These are phyloP conservation scores for Zygaena filipendulae DNA, from an alignment of 2,888 invertebrate genomes.

Conservation along the genomic window DNA sequence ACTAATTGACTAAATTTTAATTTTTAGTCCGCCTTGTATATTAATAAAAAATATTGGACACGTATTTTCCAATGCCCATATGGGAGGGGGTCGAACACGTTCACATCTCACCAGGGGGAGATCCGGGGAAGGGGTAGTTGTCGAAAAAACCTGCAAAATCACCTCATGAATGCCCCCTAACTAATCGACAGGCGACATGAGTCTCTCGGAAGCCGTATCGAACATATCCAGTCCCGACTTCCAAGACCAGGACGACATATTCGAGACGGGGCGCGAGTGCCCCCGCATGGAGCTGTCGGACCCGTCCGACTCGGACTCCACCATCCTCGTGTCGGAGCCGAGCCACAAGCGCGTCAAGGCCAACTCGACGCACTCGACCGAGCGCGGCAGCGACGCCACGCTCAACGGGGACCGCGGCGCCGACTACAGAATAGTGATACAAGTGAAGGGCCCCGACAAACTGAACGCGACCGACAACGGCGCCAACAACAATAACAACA, in stretches of 20 bases:
- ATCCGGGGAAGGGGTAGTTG: too few relatives aligned
- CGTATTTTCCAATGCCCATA: too few relatives aligned
- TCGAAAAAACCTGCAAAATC: too few relatives aligned
- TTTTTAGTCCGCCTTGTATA: too few relatives aligned
- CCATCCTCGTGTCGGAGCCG: constrained; percentile 85
- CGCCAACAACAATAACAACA: constrained; percentile 48
- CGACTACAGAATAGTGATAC: constrained; percentile 84
- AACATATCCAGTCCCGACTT: constrained; percentile 92
- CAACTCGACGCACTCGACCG: constrained; percentile 50
- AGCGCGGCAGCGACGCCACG: constrained; percentile 69
- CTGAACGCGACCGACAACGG: constrained; percentile 40
- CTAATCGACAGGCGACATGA: constrained; percentile 77
- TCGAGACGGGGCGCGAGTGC: constrained; percentile 80
- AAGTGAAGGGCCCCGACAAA: constrained; percentile 64
- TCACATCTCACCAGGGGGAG: too few relatives aligned
- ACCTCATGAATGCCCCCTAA: too few relatives aligned
- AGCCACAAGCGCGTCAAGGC: constrained; percentile 67
- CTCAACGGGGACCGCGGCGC: constrained; percentile 57
- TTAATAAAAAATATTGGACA: too few relatives aligned
- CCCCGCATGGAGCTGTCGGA: constrained; percentile 88
- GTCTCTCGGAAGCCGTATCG: constrained; percentile 86
- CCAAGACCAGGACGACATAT: constrained; percentile 88
- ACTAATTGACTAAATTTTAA: too few relatives aligned
- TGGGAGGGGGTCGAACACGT: too few relatives aligned
- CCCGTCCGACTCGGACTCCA: constrained; percentile 90